Conservation (phyloP, 2,113 vertebrate species). For the Sylvilagus bachmani region DNA sequence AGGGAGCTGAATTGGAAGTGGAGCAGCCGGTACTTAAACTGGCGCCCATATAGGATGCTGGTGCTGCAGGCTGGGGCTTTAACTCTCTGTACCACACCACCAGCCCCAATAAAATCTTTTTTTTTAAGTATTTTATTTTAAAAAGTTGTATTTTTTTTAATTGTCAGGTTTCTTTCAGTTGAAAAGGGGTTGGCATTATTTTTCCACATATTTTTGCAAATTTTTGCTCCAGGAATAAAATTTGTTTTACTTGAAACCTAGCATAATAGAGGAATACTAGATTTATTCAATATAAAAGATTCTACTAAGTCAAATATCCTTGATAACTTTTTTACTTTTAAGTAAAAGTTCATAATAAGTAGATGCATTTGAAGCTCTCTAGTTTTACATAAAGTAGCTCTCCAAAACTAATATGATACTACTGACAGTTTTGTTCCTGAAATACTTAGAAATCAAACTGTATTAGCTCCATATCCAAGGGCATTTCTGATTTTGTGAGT, state of each 20-base stretch:
- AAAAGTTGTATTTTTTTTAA: not conserved
- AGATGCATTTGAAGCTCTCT: not conserved
- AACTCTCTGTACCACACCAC: too few relatives aligned
- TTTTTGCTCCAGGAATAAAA: not conserved
- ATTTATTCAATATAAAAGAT: not conserved
- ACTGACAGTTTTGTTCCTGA: not conserved
- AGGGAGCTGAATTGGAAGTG: too few relatives aligned
- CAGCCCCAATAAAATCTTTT: too few relatives aligned
- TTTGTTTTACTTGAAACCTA: not conserved
- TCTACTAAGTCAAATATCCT: not conserved
- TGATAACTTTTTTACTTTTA: not conserved
- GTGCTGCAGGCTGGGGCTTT: too few relatives aligned
- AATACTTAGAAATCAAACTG: not conserved
- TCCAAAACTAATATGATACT: not conserved
- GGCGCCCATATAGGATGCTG: too few relatives aligned
- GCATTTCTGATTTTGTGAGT: not conserved
- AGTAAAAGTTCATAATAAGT: not conserved
- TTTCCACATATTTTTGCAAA: not conserved
- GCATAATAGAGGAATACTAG: not conserved
- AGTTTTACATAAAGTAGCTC: slow-evolving; percentile 4
- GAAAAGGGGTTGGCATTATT: not conserved
- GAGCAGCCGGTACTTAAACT: too few relatives aligned
- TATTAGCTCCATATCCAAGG: not conserved
- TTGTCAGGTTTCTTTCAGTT: not conserved
- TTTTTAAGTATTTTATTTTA: not conserved